Base-by-base conservation (phyloP, 1,140 invertebrate species). In the Marisa cornuarietis region DNA sequence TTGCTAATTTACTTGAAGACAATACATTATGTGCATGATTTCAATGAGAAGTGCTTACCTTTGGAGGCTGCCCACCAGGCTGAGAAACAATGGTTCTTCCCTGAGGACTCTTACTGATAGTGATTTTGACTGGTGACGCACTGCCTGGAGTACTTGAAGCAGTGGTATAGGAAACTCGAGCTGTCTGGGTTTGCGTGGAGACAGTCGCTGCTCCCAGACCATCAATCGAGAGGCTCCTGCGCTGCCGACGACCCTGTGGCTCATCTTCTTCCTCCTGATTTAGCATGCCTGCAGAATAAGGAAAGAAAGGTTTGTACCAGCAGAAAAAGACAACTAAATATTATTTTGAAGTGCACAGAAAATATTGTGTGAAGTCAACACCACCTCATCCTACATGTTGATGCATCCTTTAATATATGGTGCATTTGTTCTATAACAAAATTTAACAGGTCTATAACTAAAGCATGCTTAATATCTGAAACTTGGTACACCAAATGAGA, bases 61-160 rank as follows among this genome's bases (percentile, higher is more conserved):
- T 90, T 52, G 89, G 88, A 75, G 89, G 86, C 71, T 87, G 88
- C 31, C 85, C 82, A 0, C 80, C 81, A 61, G 85, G 83, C 58
- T 86, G 84, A 31, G 85, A 84, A 14, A 83, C 83, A 24, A 87
- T 83, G 8, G 84, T 81, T 26, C 86, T 79, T 11, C 85, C 84
- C 78, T 88, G 85, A 24, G 89, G 88, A 81, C 87, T 89, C 77
- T 90, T 90, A 73, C 86, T 89, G 75, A 90, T 88, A 13, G 89
- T 90, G 68, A 90, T 90, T 80, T 90, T 90, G 65, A 89, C 87
- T 0, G 89, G 88, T 3, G 89, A 88, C 7, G 88, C 81, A 24
- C 83, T 82, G 24, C 85, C 79, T 11, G 84, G 71, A 24, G 80
- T 82, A 75, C 82, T 85, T 18, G 87, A 83, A 18, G 85, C 79